Conservation (phyloP, 2,888 invertebrate genomes). For the Clistopyga incitator region DNA sequence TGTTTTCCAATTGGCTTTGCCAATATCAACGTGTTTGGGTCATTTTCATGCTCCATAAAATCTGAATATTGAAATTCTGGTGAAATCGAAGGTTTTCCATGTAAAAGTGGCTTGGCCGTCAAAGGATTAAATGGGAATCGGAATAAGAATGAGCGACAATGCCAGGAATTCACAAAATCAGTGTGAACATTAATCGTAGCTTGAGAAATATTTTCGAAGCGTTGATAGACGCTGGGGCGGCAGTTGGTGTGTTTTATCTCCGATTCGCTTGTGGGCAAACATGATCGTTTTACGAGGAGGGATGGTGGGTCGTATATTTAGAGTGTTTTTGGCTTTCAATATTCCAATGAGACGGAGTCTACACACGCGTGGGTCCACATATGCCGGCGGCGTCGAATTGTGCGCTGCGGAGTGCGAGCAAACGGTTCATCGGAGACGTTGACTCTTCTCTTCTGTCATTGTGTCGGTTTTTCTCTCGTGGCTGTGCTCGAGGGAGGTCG, state of each 20-base stretch:
- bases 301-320: slow-evolving; percentile 49
- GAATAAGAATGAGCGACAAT: background rate
- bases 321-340: slow-evolving; percentile 53
- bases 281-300: slow-evolving; percentile 15
- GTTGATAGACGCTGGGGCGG: background rate
- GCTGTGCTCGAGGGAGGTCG: slow-evolving; percentile 75
- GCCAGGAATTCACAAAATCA: background rate
- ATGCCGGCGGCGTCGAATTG: slow-evolving; percentile 39
- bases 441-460: slow-evolving; percentile 61
- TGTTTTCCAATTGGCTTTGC: background rate
- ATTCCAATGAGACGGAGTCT: slow-evolving; percentile 42
- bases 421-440: slow-evolving; percentile 54
- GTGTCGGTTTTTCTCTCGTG: slow-evolving; percentile 63
- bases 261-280: slow-evolving; percentile 32
- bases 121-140: background rate
- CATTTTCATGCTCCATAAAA: background rate
- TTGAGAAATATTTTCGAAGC: slow-evolving; percentile 1
- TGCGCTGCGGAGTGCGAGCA: slow-evolving; percentile 31
- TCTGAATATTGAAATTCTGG: background rate
- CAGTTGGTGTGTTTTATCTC: slow-evolving; percentile 34
- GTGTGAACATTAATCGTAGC: slow-evolving; percentile 4
- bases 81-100: background rate
- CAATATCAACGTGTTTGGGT: background rate
- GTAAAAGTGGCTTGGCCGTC: too few species aligned
- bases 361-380: slow-evolving; percentile 19